These are phyloP conservation scores for Metopolophium dirhodum DNA, from an alignment of 1,140 invertebrate genomes.

Conservation along the genomic window DNA sequence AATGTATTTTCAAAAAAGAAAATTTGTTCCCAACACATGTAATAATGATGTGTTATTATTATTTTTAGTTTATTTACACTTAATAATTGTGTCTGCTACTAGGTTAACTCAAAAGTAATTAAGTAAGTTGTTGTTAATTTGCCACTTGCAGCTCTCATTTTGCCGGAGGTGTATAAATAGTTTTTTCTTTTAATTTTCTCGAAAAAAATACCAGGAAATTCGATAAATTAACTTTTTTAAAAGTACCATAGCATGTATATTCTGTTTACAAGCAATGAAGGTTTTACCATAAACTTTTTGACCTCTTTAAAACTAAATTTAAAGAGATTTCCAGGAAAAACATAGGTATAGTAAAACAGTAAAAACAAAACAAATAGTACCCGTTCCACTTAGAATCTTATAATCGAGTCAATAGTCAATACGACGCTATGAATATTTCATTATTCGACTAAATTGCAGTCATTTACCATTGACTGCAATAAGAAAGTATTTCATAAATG, in stretches of 20 bases:
- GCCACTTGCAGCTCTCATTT: neutral
- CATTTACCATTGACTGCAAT: neutral
- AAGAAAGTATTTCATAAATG: neutral
- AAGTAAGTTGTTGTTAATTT: neutral
- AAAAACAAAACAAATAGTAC: neutral
- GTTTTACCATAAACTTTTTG: neutral
- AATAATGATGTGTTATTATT: neutral
- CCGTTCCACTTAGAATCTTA: neutral
- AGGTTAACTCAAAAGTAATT: neutral
- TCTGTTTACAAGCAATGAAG: neutral
- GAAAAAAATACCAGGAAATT: neutral
- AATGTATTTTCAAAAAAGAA: neutral
- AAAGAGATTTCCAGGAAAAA: neutral
- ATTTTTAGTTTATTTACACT: neutral
- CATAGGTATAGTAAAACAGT: neutral
- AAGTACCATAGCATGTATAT: neutral
- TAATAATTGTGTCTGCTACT: neutral
- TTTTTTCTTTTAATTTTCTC: neutral
- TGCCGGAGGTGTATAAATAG: neutral
- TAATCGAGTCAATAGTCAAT: neutral
- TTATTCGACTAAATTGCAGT: neutral
- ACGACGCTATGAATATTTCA: neutral
- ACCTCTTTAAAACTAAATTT: neutral
- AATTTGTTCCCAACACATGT: neutral
- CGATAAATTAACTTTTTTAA: neutral